phyloP scores from a whole-genome alignment of 2,113 vertebrate genomes.

The Diglossa brunneiventris region DNA sequence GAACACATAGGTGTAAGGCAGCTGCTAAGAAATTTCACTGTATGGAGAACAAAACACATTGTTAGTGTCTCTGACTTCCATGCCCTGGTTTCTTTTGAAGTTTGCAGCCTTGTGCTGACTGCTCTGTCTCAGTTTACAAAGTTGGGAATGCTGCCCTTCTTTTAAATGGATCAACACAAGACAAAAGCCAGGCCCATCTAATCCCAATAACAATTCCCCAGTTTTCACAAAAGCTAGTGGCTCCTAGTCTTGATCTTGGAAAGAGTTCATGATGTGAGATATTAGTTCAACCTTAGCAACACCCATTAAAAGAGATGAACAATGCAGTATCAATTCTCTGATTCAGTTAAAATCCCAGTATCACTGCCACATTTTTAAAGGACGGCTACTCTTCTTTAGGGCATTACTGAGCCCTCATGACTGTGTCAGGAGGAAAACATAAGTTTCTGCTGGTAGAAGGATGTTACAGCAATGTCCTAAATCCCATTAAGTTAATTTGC shows the following conservation, averaged over 20 bases:
- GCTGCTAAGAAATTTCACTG: not conserved
- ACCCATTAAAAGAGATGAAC: not conserved
- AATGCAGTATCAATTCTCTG: not conserved
- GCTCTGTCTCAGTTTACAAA: not conserved
- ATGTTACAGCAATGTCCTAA: not conserved
- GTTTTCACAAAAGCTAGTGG: not conserved
- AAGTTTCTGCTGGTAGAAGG: not conserved
- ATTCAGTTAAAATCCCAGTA: not conserved
- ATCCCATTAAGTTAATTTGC: not conserved
- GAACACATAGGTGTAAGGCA: not conserved
- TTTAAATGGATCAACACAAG: not conserved
- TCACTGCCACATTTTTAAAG: not conserved
- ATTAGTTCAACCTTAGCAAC: not conserved
- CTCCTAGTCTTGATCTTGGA: not conserved
- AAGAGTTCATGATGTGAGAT: not conserved
- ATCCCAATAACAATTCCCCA: not conserved
- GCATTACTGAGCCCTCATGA: fast-evolving
- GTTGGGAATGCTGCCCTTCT: not conserved
- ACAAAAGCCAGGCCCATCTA: not conserved
- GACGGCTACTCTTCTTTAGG: not conserved
- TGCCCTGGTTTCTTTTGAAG: not conserved
- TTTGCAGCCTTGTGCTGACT: not conserved
- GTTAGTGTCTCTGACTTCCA: not conserved
- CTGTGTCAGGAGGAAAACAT: not conserved
- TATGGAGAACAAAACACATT: not conserved